Evolutionary conservation across 2,888 invertebrate species (phyloP).

Genomic region (Schizotus pectinicornis): DNA sequence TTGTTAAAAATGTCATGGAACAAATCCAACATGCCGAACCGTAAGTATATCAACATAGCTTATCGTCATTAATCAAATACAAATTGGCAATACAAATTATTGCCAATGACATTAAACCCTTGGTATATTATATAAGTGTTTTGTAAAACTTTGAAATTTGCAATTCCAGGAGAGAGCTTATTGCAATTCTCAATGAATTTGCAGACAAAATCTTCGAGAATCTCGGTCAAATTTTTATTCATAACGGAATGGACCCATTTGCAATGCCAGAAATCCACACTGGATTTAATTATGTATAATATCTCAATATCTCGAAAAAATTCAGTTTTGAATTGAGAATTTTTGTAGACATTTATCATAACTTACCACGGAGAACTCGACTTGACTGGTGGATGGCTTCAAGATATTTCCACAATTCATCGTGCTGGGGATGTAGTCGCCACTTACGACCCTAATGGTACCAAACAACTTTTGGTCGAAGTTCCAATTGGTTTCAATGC

Average conservation of each 20-base stretch:
- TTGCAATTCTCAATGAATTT: constrained; percentile 26
- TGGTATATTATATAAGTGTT: too few relatives aligned
- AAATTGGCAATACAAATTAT: background rate
- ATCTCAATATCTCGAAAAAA: background rate
- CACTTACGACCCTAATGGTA: constrained; percentile 21
- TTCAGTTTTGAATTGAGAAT: too few relatives aligned
- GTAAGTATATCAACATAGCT: too few relatives aligned
- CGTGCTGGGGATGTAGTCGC: constrained; percentile 59
- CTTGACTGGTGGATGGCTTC: constrained; percentile 60
- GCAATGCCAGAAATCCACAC: constrained; percentile 58
- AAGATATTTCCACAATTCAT: constrained; percentile 59
- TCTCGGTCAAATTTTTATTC: constrained; percentile 56
- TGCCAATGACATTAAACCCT: too few relatives aligned
- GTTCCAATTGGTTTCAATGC: constrained; percentile 20
- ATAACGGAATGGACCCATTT: constrained; percentile 61
- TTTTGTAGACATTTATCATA: constrained; percentile 14
- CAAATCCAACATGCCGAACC: too few relatives aligned
- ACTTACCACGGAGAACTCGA: constrained; percentile 43
- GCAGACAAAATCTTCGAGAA: constrained; percentile 58
- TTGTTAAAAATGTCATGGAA: too few relatives aligned
- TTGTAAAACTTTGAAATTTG: background rate
- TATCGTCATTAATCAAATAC: too few relatives aligned
- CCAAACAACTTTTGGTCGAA: constrained; percentile 17
- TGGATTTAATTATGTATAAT: constrained; percentile 59
- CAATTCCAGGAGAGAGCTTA: background rate